Percentiles rank a stretch among this genome's conserved stretches.
Evolutionary conservation across 2,888 invertebrate genomes (phyloP).

Genomic region (Amblyteles armatorius): DNA sequence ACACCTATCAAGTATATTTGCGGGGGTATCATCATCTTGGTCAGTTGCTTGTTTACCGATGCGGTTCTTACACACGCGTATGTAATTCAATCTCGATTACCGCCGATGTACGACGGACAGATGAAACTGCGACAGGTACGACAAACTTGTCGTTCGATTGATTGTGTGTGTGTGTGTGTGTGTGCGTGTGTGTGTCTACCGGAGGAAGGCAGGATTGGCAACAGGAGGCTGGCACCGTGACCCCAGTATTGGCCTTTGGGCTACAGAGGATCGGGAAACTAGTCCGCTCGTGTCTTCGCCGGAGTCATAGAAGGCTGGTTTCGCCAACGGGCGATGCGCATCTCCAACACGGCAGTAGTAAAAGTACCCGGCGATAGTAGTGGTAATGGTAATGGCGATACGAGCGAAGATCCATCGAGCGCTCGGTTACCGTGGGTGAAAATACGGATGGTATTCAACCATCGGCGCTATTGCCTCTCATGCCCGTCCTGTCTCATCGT

Average conservation of each 20-base stretch:
- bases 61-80: conserved; percentile 14
- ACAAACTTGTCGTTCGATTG: neutral
- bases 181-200: neutral
- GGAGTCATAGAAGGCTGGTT: conserved; percentile 42
- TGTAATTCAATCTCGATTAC: conserved; percentile 49
- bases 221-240: conserved; percentile 79
- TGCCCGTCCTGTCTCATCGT: conserved; percentile 2
- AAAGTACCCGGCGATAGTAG: conserved; percentile 38
- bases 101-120: conserved; percentile 20
- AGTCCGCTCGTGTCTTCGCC: conserved; percentile 72
- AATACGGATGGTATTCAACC: conserved; percentile 25
- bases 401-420: conserved; percentile 39
- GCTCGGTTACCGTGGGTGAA: conserved; percentile 52
- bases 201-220: conserved; percentile 55
- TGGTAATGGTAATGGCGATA: conserved; percentile 11
- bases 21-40: conserved; percentile 29
- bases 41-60: conserved; percentile 26
- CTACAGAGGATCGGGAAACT: conserved; percentile 74
- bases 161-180: neutral
- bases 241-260: conserved; percentile 76
- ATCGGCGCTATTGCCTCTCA: conserved; percentile 16
- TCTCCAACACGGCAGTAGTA: conserved; percentile 35
- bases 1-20: neutral
- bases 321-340: conserved; percentile 50
- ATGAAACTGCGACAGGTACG: conserved; percentile 20